Percentiles rank a stretch among this genome's conserved stretches.
Evolutionary conservation across 1,140 invertebrate species (phyloP).

Genomic region (Platyscapa corneri): DNA sequence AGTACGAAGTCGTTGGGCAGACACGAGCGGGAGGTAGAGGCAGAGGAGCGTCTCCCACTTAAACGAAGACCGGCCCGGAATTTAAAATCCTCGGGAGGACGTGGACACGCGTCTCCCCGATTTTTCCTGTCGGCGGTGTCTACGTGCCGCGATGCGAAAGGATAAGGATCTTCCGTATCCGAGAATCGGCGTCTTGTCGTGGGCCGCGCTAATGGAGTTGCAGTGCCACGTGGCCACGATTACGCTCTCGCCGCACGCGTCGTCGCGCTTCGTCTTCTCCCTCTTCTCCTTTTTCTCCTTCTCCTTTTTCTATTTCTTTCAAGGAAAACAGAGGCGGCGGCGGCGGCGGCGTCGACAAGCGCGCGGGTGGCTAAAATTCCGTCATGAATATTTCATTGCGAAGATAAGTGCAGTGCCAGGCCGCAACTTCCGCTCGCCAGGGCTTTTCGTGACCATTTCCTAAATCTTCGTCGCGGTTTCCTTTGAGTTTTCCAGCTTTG

Average conservation of each 20-base stretch:
- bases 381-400: slow-evolving; percentile 48
- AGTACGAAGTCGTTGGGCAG: not conserved
- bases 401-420: not conserved
- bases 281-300: not conserved
- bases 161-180: slow-evolving; percentile 7
- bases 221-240: slow-evolving; percentile 26
- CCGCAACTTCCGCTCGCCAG: not conserved
- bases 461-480: not conserved
- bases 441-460: slow-evolving; percentile 10
- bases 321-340: not conserved
- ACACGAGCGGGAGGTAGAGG: not conserved
- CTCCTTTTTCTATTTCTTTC: not conserved
- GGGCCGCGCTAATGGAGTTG: not conserved
- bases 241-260: slow-evolving; percentile 38
- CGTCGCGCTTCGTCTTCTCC: not conserved
- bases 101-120: slow-evolving; percentile 13
- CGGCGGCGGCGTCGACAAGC: no score
- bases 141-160: not conserved
- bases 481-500: slow-evolving; percentile 2
- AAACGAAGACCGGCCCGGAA: not conserved
- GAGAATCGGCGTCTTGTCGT: slow-evolving; percentile 13
- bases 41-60: not conserved
- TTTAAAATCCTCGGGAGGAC: slow-evolving; percentile 13
- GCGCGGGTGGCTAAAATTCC: slow-evolving; percentile 21
- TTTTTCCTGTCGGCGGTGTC: not conserved